Evolutionary conservation across 2,797 vertebrate species (phyloP).

Genomic region (Picus viridis): DNA sequence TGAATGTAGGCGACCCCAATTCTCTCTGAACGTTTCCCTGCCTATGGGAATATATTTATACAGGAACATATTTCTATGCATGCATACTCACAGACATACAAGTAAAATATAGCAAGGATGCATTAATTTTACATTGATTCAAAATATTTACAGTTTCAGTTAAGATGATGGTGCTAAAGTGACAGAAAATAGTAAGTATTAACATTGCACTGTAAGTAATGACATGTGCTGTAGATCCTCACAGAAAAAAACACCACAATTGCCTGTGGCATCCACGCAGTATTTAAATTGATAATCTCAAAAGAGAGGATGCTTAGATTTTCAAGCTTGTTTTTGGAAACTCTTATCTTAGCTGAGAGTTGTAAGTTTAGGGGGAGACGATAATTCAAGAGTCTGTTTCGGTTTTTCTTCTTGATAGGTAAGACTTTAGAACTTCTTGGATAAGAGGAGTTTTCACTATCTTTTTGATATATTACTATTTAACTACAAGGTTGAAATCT

Average conservation of each 20-base stretch:
- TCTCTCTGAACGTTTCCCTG: constrained; percentile 1
- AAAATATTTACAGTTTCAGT: constrained; percentile 67
- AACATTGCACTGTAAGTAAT: constrained; percentile 47
- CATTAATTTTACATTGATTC: constrained; percentile 67
- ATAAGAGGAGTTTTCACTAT: constrained; percentile 1
- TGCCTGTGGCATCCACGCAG: constrained; percentile 39
- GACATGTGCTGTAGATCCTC: constrained; percentile 44
- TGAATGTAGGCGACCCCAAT: neutral
- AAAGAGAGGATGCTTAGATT: constrained; percentile 49
- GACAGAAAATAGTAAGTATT: constrained; percentile 56
- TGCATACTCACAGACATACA: constrained; percentile 6
- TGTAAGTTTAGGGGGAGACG: constrained; percentile 25
- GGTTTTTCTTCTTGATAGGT: neutral
- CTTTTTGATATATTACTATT: constrained; percentile 42
- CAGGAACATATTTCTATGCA: neutral
- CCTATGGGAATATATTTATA: neutral
- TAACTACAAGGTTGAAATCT: constrained; percentile 60
- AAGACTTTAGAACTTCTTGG: constrained; percentile 48
- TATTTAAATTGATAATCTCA: constrained; percentile 66
- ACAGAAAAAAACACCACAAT: neutral
- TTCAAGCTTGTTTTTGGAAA: constrained; percentile 52
- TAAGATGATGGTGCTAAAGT: neutral
- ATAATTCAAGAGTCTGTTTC: constrained; percentile 49
- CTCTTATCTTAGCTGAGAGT: constrained; percentile 34
- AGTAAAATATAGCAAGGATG: constrained; percentile 36